phyloP scores from a whole-genome alignment of 1,140 invertebrate genomes.

The Argopecten irradians region DNA sequence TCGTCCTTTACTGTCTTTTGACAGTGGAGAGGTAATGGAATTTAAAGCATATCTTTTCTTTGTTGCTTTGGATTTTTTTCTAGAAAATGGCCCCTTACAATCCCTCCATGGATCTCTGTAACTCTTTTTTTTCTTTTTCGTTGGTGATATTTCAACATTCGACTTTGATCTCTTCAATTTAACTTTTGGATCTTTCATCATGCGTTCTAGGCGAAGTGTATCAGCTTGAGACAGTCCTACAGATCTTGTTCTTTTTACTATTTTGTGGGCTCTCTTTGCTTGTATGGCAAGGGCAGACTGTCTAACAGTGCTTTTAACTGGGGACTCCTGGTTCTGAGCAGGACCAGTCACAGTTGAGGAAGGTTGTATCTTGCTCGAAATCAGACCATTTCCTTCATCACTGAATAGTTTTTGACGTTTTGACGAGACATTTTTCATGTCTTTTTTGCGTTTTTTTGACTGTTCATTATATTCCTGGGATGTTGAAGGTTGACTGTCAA shows the following conservation, averaged over 20 bases:
- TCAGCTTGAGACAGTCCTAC: not conserved
- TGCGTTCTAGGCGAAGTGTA: not conserved
- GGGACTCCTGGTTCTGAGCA: not conserved
- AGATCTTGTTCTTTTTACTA: not conserved
- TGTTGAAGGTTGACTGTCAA: not conserved
- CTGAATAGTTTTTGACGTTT: not conserved
- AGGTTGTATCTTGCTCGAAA: not conserved
- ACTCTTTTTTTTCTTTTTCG: not conserved
- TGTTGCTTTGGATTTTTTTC: not conserved
- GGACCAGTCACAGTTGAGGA: not conserved
- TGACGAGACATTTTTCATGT: not conserved
- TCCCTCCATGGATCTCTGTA: not conserved
- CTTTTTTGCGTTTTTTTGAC: not conserved
- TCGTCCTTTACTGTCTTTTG: not conserved
- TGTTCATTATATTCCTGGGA: not conserved
- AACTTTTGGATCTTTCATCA: not conserved
- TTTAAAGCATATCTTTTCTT: not conserved
- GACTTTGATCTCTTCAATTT: not conserved
- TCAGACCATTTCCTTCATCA: not conserved
- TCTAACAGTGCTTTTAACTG: not conserved
- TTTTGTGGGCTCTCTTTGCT: not conserved
- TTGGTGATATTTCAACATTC: not conserved
- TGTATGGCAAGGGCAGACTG: constrained; percentile 1
- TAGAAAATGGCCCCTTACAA: not conserved
- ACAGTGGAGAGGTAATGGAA: not conserved